These are phyloP conservation scores for Phasia obesa DNA, from an alignment of 2,888 invertebrate genomes.

Conservation along the genomic window DNA sequence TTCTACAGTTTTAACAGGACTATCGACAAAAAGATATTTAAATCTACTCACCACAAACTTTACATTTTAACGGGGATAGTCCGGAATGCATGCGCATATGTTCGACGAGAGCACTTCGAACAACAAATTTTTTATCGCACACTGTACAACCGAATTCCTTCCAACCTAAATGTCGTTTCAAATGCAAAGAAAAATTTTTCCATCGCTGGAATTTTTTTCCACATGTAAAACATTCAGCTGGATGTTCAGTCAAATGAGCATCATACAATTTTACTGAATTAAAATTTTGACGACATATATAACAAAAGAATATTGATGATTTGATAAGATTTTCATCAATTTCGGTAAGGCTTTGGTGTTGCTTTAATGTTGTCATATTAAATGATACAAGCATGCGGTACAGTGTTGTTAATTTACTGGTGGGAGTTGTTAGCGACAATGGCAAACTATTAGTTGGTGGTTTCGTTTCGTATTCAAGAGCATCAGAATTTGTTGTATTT, in stretches of 20 bases:
- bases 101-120: slow-evolving; percentile 91
- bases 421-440: slow-evolving; percentile 75
- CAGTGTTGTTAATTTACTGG: slow-evolving; percentile 79
- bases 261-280: slow-evolving; percentile 87
- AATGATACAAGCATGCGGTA: slow-evolving; percentile 81
- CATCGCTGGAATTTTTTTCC: slow-evolving; percentile 90
- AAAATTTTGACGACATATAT: slow-evolving; percentile 87
- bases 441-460: slow-evolving; percentile 64
- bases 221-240: slow-evolving; percentile 91
- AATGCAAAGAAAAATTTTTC: slow-evolving; percentile 89
- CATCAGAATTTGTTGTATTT: slow-evolving; percentile 17
- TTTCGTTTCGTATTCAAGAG: slow-evolving; percentile 73
- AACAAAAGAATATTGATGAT: slow-evolving; percentile 83
- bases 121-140: slow-evolving; percentile 92
- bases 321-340: slow-evolving; percentile 79
- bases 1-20: too few species aligned
- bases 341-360: slow-evolving; percentile 79
- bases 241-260: slow-evolving; percentile 90
- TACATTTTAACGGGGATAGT: slow-evolving; percentile 90
- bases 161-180: slow-evolving; percentile 91
- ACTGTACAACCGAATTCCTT: slow-evolving; percentile 88
- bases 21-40: neutral
- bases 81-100: slow-evolving; percentile 93
- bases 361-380: slow-evolving; percentile 80
- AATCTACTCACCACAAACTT: slow-evolving; percentile 85